Conservation (phyloP, 2,113 vertebrate species). For the Cyphomyrus discorhynchus region DNA sequence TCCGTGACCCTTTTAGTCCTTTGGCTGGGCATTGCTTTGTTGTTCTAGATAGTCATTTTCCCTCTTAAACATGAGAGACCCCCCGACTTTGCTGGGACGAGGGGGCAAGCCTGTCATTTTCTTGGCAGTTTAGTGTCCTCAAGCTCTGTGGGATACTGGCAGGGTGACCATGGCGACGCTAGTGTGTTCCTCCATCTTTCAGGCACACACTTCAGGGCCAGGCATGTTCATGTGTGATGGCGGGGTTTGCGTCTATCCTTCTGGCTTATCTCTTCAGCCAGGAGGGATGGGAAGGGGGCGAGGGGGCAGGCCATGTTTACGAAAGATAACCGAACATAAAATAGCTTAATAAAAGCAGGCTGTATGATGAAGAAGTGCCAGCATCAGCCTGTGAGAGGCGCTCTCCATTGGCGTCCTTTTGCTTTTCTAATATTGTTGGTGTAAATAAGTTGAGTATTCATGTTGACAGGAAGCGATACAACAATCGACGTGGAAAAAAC, state of each 20-base stretch:
- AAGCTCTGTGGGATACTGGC: neutral
- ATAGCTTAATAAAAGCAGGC: neutral
- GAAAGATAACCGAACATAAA: neutral
- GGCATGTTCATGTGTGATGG: neutral
- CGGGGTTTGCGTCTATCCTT: neutral
- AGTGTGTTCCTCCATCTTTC: neutral
- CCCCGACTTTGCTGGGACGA: neutral
- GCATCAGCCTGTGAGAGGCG: too few relatives aligned
- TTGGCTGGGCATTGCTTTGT: neutral
- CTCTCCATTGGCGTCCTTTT: neutral
- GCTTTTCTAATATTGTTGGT: neutral
- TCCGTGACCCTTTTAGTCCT: neutral
- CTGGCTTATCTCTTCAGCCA: neutral
- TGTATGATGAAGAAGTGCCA: neutral
- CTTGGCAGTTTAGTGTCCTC: neutral
- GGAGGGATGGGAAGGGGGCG: neutral
- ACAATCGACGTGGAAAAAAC: neutral
- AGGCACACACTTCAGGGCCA: neutral
- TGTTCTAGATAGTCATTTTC: neutral
- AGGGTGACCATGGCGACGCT: neutral
- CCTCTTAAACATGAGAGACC: neutral
- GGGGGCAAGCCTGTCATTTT: neutral
- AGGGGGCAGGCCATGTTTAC: neutral
- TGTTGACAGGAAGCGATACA: constrained; percentile 9
- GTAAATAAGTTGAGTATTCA: neutral